phyloP scores from a whole-genome alignment of 1,140 invertebrate species.

The Eriosoma lanigerum region DNA sequence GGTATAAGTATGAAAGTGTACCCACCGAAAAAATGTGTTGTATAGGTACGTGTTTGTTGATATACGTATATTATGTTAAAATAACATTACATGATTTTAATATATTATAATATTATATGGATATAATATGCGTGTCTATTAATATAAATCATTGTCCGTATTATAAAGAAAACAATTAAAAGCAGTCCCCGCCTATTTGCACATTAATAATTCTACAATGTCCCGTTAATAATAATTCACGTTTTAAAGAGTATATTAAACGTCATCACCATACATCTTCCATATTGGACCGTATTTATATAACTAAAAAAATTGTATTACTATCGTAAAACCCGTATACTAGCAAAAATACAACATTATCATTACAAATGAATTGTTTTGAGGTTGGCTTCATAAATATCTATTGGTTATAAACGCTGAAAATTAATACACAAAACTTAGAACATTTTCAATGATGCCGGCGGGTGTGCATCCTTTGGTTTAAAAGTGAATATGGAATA shows the following conservation, averaged over 20 bases:
- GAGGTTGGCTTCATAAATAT: background rate
- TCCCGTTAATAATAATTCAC: background rate
- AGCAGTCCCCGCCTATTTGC: background rate
- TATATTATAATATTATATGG: too few relatives aligned
- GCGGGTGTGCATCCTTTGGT: background rate
- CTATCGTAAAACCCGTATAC: background rate
- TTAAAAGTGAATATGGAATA: background rate
- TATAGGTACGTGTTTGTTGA: too few relatives aligned
- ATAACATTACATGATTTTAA: too few relatives aligned
- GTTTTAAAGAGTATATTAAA: background rate
- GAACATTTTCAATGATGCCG: background rate
- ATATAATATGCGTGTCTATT: too few relatives aligned
- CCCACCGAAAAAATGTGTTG: too few relatives aligned
- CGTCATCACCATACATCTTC: background rate
- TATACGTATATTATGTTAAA: too few relatives aligned
- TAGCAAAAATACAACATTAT: background rate
- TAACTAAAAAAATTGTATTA: conserved; percentile 1
- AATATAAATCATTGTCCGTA: conserved; percentile 15
- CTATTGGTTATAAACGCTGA: background rate
- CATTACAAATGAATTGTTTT: background rate
- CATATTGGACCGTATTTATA: background rate
- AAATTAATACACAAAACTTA: background rate
- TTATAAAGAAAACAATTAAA: conserved; percentile 17
- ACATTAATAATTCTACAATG: background rate
- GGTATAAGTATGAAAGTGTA: too few relatives aligned